These are phyloP conservation scores for Bolinopsis microptera DNA, from an alignment of 37 sponge, comb jelly and placozoan species.

Conservation along the genomic window DNA sequence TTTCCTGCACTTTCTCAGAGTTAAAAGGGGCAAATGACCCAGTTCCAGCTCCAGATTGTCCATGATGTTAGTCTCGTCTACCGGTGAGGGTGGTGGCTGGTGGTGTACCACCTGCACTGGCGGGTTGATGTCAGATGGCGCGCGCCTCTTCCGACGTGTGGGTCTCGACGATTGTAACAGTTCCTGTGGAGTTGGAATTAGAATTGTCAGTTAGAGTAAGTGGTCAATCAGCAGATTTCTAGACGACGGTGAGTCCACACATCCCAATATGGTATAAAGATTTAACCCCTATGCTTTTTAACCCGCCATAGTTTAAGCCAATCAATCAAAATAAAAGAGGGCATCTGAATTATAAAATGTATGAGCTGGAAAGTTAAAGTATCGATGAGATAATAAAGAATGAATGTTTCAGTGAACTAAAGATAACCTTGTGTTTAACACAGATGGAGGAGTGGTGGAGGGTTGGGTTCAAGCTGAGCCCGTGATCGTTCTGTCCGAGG, in stretches of 20 bases:
- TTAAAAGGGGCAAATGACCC: constrained; percentile 5
- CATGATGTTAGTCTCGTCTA: constrained; percentile 62
- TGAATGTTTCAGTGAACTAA: background rate
- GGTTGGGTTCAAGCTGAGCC: background rate
- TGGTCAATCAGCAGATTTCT: too few species aligned
- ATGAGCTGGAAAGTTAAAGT: too few species aligned
- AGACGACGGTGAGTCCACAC: too few species aligned
- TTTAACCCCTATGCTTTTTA: too few species aligned
- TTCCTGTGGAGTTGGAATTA: constrained; percentile 1
- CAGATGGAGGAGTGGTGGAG: background rate
- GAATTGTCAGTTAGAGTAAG: too few species aligned
- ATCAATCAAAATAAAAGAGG: too few species aligned
- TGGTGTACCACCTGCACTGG: constrained; percentile 12
- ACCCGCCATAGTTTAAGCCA: too few species aligned
- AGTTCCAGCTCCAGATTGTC: constrained; percentile 61
- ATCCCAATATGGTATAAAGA: too few species aligned
- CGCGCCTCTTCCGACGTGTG: background rate
- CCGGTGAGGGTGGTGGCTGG: constrained; percentile 52
- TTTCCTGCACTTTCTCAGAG: constrained; percentile 59
- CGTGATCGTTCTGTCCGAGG: background rate
- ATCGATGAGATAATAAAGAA: too few species aligned
- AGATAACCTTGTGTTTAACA: constrained; percentile 11
- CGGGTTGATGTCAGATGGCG: constrained; percentile 44
- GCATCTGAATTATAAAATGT: too few species aligned
- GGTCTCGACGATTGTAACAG: background rate